Base-by-base conservation (phyloP, 2,113 vertebrate species). In the Felis chaus region DNA sequence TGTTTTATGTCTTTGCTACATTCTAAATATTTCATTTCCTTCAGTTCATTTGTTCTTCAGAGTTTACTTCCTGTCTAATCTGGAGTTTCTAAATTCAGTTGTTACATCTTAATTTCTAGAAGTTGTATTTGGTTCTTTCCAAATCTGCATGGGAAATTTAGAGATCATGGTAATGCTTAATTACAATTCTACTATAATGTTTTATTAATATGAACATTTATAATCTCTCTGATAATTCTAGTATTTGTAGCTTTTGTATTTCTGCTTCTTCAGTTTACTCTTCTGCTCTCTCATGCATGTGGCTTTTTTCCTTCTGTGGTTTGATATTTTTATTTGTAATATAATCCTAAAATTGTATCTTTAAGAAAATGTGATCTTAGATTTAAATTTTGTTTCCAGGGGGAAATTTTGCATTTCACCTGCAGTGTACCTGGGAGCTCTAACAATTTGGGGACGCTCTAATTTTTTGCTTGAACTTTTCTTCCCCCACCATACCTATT, bases 401-500 rank as follows among this genome's bases (percentile, higher is more conserved):
- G 23, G 63, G 13, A 82, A 31, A 82, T 91, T 86, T 95, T 92
- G 29, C 33, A 45, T 90, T 96, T 89, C 48, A 85, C 95, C 39
- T 86, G 6, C 29, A 82, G 16, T 23, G 5, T 63, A 36, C 27
- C 66, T 68, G 33, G 39, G 33, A 13, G 0, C 9, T 66, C 3
- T 82, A 85, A 61, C 4, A 45, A 36, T 86, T 5, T 71, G 4
- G 50, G 19, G 5, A 14, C 23, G 23, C 25, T 86, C 8, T 79
- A 21, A 53, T 76, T 95, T 92, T 91, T 91, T 82, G n/a, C 8
- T 7, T 82, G 74, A 2, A 16, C 9, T 41, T 57, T 39, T 41
- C 63, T 41, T 11, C 21, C 21, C 5, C 1, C 3, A 27, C 9
- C 5, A 4, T 3, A 74, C 2, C 33, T 73, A 10, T 89, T 13